Evolutionary conservation across 2,888 invertebrate genomes (phyloP), one percentile per base, ranked within the genome.

Genomic region (Didymodactylos carnosus): DNA sequence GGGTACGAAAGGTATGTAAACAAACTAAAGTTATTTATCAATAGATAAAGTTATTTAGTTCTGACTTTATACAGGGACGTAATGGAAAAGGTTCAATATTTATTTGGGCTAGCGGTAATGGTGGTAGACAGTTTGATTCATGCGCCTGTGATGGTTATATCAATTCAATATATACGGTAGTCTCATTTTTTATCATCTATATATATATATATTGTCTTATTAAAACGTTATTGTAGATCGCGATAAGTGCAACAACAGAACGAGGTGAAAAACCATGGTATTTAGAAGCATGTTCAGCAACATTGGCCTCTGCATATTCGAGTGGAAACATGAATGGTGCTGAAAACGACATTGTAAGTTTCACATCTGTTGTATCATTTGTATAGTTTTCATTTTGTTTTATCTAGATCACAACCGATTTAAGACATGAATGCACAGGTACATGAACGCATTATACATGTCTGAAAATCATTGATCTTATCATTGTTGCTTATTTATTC

Each of bases 131-230:
- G 81, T 91, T 90, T 16, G 98, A 98, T 83, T 94, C 93, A 4
- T 98, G 98, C 84, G 97, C 97, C 83, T 97, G 95, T 85, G 98
- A 98, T 83, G 98, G 98, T 71, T 99, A 99, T 84, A 95, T 97
- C 29, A 98, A 97, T 84, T 94, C 94, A 82, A 95, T 98, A 81
- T 98, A 95, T 84, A 99, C 98, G 0, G 62, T 62, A 62, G 3
- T 11, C 23, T 25, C n/a, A 49, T 23, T 23, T 3, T 6, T 14
- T 16, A n/a, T 23, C n/a, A 49, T 49, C 23, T 2, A n/a, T n/a
- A n/a, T n/a, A 23, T 49, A 2, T 23, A 2, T 23, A 23, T 5
- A 5, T 8, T 23, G n/a, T 49, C 46, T 49, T 49, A 10, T 49
- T 19, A 3, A 23, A 23, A 16, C 11, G 10, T 3, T 23, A 23